These are phyloP conservation scores for Zoanthus gigantus DNA, from an alignment of 92 coral and sea anemone genomes.

Conservation along the genomic window DNA sequence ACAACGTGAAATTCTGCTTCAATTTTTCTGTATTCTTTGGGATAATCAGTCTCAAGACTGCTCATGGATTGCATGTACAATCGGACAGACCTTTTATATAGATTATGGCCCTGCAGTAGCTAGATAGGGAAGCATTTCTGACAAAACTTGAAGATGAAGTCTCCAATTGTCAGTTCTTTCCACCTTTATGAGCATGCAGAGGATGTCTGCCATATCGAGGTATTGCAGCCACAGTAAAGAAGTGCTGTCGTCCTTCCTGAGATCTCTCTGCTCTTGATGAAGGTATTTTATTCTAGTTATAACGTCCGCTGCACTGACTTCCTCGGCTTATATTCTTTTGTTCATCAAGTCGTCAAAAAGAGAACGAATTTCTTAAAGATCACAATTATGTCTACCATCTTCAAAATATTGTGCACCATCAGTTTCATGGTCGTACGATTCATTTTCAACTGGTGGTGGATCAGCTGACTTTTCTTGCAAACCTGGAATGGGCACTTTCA, in stretches of 20 bases:
- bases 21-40: constrained; percentile 1
- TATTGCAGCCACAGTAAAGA: constrained; percentile 11
- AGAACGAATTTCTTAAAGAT: background rate
- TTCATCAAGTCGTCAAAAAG: constrained; percentile 16
- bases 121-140: constrained; percentile 50
- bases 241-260: constrained; percentile 22
- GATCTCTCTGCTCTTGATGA: constrained; percentile 29
- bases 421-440: background rate
- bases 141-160: constrained; percentile 54
- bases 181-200: constrained; percentile 39
- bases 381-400: background rate
- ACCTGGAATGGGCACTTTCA: background rate
- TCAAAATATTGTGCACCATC: background rate
- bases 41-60: constrained; percentile 9
- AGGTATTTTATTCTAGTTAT: constrained; percentile 5
- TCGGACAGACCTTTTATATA: constrained; percentile 39
- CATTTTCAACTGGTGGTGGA: background rate
- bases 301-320: constrained; percentile 39
- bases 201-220: constrained; percentile 36
- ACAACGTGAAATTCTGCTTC: constrained; percentile 13
- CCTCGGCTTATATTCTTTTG: constrained; percentile 2
- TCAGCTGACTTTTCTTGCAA: background rate
- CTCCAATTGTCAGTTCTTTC: constrained; percentile 49
- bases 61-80: constrained; percentile 1
- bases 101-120: constrained; percentile 60